Evolutionary conservation across 2,113 vertebrate species (phyloP).

Genomic region (Ginglymostoma cirratum): DNA sequence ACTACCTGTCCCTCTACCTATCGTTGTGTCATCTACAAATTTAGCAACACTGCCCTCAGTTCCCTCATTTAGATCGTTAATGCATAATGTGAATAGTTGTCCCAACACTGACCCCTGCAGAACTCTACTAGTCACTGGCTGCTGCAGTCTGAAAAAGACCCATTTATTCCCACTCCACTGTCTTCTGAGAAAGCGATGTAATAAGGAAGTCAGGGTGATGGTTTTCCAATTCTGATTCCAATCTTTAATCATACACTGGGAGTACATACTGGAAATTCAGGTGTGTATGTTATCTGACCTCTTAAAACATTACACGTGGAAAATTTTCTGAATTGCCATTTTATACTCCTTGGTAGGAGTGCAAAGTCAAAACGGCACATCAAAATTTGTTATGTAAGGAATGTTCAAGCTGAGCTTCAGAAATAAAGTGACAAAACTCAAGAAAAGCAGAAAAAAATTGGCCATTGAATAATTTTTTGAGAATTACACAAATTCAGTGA

Average conservation of each 20-base stretch:
- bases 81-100: too few species aligned
- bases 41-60: too few species aligned
- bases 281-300: not conserved
- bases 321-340: not conserved
- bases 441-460: not conserved
- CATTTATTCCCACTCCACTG: too few species aligned
- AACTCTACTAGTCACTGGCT: too few species aligned
- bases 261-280: not conserved
- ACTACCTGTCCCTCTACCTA: too few species aligned
- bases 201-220: not conserved
- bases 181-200: not conserved
- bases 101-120: too few species aligned
- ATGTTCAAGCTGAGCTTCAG: not conserved
- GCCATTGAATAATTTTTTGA: slow-evolving; percentile 1
- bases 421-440: not conserved
- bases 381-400: not conserved
- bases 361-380: not conserved
- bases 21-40: too few species aligned
- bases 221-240: not conserved
- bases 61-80: too few species aligned
- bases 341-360: not conserved
- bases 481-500: not conserved
- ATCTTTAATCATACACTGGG: not conserved
- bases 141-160: too few species aligned
- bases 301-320: not conserved